A percentile compares a stretch with the other conserved stretches of the same genome.
These are phyloP conservation scores for Drosophila peninsularis DNA, from an alignment of 2,888 invertebrate species.

Conservation along the genomic window DNA sequence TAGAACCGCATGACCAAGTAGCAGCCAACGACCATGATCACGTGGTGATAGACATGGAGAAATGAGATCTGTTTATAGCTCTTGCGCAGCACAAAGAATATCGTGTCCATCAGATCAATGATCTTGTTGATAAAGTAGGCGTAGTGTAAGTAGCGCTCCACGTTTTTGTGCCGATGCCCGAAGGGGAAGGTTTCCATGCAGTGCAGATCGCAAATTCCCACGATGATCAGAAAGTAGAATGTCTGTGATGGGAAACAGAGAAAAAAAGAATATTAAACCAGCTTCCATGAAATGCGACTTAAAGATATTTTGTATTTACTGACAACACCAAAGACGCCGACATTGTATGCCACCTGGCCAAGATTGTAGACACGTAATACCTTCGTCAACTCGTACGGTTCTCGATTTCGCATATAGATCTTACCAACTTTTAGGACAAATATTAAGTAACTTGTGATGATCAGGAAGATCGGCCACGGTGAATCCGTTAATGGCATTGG, in stretches of 20 bases:
- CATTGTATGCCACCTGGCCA: slow-evolving; percentile 42
- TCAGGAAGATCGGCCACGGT: slow-evolving; percentile 25
- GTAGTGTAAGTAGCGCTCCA: slow-evolving; percentile 60
- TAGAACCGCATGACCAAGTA: slow-evolving; percentile 92
- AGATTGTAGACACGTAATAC: slow-evolving; percentile 41
- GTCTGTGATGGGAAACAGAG: slow-evolving; percentile 8
- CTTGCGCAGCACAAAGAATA: slow-evolving; percentile 95
- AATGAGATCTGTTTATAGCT: slow-evolving; percentile 94
- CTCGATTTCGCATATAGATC: slow-evolving; percentile 37
- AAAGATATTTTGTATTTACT: slow-evolving; percentile 10
- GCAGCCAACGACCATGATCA: slow-evolving; percentile 89
- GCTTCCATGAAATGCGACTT: neutral
- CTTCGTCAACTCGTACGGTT: slow-evolving; percentile 33
- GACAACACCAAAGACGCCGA: slow-evolving; percentile 32
- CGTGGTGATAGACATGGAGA: slow-evolving; percentile 95
- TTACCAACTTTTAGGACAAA: slow-evolving; percentile 42
- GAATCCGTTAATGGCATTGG: slow-evolving; percentile 25
- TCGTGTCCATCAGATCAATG: slow-evolving; percentile 90
- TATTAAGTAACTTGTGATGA: slow-evolving; percentile 31
- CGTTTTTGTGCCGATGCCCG: slow-evolving; percentile 30
- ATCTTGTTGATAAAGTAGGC: slow-evolving; percentile 86
- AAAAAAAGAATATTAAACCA: neutral
- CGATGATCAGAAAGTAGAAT: slow-evolving; percentile 38
- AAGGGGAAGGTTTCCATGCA: slow-evolving; percentile 49
- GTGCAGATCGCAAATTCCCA: slow-evolving; percentile 24